phyloP scores from a whole-genome alignment of 2,888 invertebrate genomes.

The Odontocolon sp. region DNA sequence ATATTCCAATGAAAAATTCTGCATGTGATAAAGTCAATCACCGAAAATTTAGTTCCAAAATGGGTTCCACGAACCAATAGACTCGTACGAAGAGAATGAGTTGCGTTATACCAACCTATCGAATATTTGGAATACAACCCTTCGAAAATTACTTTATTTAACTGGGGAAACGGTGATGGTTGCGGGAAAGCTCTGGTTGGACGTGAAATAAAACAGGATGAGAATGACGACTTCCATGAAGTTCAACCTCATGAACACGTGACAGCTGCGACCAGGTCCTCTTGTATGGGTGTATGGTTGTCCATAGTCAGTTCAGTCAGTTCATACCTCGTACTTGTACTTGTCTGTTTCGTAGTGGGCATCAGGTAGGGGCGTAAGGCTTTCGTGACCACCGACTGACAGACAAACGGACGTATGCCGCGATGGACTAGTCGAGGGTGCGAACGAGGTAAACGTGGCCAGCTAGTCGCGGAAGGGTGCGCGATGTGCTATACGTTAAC shows the following conservation, averaged over 20 bases:
- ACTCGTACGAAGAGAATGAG: not conserved
- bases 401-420: conserved; percentile 64
- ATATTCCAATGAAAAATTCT: not conserved
- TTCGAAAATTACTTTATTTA: conserved; percentile 28
- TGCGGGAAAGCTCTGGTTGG: conserved; percentile 22
- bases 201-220: conserved; percentile 39
- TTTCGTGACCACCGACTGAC: conserved; percentile 69
- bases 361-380: conserved; percentile 53
- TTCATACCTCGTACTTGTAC: conserved; percentile 29
- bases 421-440: conserved; percentile 69
- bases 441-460: conserved; percentile 70
- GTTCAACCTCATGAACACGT: conserved; percentile 31
- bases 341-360: conserved; percentile 24
- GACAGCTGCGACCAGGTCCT: conserved; percentile 49
- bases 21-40: not conserved
- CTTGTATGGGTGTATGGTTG: conserved; percentile 18
- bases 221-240: not conserved
- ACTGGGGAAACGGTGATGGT: not conserved
- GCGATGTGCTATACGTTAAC: conserved; percentile 19
- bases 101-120: too few relatives aligned
- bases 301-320: conserved; percentile 1
- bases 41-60: conserved; percentile 6
- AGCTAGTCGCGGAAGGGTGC: conserved; percentile 67
- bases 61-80: not conserved
- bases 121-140: not conserved